Conservation (phyloP, 2,113 vertebrate genomes). For the Recurvirostra avosetta region DNA sequence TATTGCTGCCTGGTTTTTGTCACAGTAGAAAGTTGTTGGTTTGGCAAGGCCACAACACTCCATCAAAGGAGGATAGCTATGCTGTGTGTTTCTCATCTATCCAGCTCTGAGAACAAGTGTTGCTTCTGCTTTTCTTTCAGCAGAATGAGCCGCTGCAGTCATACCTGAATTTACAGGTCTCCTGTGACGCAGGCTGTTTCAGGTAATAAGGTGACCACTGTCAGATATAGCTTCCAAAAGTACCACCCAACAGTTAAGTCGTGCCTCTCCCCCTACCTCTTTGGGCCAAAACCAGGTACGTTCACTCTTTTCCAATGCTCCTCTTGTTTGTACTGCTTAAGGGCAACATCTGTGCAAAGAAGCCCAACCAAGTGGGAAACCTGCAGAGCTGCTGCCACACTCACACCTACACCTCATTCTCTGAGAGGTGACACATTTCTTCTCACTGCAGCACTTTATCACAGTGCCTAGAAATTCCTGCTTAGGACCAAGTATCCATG, state of each 20-base stretch:
- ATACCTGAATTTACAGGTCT: background rate
- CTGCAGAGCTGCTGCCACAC: background rate
- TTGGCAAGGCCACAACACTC: background rate
- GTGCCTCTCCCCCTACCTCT: background rate
- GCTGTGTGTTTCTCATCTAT: background rate
- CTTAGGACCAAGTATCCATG: background rate
- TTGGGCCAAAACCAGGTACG: background rate
- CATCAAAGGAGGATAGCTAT: background rate
- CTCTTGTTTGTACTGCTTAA: background rate
- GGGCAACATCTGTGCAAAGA: background rate
- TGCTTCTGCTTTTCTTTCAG: background rate
- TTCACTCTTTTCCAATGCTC: background rate
- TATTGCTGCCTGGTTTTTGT: background rate
- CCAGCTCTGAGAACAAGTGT: background rate
- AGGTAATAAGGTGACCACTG: background rate
- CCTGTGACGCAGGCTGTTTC: background rate
- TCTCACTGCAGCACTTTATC: background rate
- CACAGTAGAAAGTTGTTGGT: background rate
- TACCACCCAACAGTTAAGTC: background rate
- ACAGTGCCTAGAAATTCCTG: background rate
- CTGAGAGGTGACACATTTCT: background rate
- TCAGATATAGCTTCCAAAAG: background rate
- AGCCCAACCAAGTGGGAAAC: background rate
- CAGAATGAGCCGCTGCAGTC: background rate
- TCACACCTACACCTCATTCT: fast-evolving